Evolutionary conservation across 2,797 vertebrate species (phyloP), one percentile per base, ranked within the genome.

Genomic region (Pyrocephalus nanus): DNA sequence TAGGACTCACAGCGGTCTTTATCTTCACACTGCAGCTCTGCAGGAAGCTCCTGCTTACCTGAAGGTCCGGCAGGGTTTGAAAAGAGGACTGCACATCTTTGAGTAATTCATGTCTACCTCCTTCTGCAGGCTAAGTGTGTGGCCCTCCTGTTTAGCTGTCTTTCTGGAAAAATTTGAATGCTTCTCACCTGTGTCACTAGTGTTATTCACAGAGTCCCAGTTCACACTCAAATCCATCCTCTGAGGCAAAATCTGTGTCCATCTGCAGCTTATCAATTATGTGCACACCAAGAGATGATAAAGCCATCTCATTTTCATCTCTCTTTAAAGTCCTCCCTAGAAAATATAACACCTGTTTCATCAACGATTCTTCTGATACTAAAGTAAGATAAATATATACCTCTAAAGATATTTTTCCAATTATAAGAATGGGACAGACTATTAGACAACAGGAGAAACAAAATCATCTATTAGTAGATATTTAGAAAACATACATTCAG

Each of bases 231-330:
- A 12, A 12, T 93, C 74, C 85, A 94, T 96, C 45, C 48, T 87
- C 79, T 23, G 58, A 75, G 32, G 51, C 1, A 0, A 25, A 40
- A 0, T 0, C 65, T 27, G 34, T 14, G 18, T 32, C 87, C 54
- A 87, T 19, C 61, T 38, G 38, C 75, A 81, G 51, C 51, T 88
- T 71, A 9, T 7, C 7, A 7, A 40, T 12, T n/a, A 54, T 5
- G 30, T 8, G 6, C 8, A 40, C 15, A 58, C n/a, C 40, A 58
- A 69, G 65, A 80, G 29, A n/a, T 2, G 13, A 20, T 22, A 88
- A 80, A 26, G 22, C 32, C 72, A 54, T 64, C 61, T 50, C 54
- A 50, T 95, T 60, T 86, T 73, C 65, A 55, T 30, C 58, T 60
- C 54, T 86, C 61, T 42, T 92, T 34, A 79, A 47, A 60, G 34